Evolutionary conservation across 2,888 invertebrate genomes (phyloP).

Genomic region (Pseudococcus longispinus): DNA sequence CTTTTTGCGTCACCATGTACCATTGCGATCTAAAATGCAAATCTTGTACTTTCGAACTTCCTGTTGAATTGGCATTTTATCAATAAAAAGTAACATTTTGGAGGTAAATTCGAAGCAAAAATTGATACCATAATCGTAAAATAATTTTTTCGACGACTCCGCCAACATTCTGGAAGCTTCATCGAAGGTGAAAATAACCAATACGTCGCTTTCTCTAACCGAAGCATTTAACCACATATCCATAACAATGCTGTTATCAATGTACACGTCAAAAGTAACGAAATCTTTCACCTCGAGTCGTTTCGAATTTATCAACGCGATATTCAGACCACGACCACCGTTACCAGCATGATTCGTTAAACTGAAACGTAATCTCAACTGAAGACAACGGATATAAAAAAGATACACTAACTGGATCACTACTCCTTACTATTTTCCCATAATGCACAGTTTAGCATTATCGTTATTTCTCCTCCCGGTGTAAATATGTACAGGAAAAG

Average conservation of each 20-base stretch:
- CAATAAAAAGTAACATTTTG: neutral
- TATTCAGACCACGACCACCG: conserved; percentile 67
- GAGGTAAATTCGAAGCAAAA: neutral
- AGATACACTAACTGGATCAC: neutral
- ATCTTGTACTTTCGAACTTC: conserved; percentile 66
- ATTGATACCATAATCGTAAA: conserved; percentile 64
- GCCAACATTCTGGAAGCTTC: conserved; percentile 67
- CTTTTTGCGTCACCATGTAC: conserved; percentile 66
- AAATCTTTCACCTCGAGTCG: conserved; percentile 64
- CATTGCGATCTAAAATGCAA: conserved; percentile 67
- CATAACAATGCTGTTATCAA: conserved; percentile 61
- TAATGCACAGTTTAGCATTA: conserved; percentile 66
- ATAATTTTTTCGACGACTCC: conserved; percentile 64
- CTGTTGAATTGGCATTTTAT: conserved; percentile 57
- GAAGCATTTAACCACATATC: conserved; percentile 61
- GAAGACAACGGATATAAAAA: neutral
- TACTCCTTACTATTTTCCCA: conserved; percentile 64
- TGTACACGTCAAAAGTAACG: conserved; percentile 67
- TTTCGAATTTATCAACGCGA: conserved; percentile 65
- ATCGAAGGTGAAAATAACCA: conserved; percentile 66
- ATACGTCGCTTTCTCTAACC: conserved; percentile 64
- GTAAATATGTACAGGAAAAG: conserved; percentile 64
- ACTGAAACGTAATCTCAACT: conserved; percentile 60
- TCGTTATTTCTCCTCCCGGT: conserved; percentile 66
- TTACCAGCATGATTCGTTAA: conserved; percentile 60